A percentile compares a stretch with the other conserved stretches of the same genome.
Evolutionary conservation across 2,797 vertebrate species (phyloP).

Genomic region (Halcyon leucocephala): DNA sequence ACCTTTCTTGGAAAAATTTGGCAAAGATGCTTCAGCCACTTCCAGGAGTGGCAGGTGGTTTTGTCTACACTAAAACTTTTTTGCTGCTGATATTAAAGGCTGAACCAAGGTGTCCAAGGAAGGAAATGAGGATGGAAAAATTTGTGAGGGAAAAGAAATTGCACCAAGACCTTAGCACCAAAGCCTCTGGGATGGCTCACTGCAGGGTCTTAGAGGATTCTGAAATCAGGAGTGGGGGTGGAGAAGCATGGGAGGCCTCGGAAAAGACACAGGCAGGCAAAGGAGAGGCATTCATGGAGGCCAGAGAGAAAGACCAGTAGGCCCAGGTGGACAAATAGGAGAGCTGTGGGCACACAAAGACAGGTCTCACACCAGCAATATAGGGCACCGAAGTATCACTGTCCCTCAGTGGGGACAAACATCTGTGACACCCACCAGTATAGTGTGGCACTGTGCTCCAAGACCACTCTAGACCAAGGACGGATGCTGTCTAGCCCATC

Average conservation of each 20-base stretch:
- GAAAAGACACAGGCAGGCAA: neutral
- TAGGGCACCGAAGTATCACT: neutral
- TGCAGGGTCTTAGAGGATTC: neutral
- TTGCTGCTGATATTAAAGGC: neutral
- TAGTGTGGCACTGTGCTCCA: rapidly evolving
- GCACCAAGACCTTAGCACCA: neutral
- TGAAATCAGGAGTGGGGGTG: neutral
- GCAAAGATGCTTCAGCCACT: neutral
- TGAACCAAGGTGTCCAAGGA: neutral
- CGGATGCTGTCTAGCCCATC: neutral
- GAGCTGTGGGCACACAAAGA: neutral
- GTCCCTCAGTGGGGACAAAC: neutral
- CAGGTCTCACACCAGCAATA: neutral
- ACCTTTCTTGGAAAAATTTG: neutral
- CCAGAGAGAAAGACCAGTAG: neutral
- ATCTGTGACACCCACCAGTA: neutral
- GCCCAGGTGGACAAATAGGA: neutral
- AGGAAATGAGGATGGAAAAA: neutral
- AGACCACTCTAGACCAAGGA: neutral
- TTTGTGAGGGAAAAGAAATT: neutral
- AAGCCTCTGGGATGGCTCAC: neutral
- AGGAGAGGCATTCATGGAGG: neutral
- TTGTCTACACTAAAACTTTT: neutral
- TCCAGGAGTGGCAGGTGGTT: rapidly evolving
- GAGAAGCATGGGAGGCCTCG: neutral